Evolutionary conservation across 2,888 invertebrate genomes (phyloP), one percentile per base, ranked within the genome.

Genomic region (Amblyjoppa fuscipennis): DNA sequence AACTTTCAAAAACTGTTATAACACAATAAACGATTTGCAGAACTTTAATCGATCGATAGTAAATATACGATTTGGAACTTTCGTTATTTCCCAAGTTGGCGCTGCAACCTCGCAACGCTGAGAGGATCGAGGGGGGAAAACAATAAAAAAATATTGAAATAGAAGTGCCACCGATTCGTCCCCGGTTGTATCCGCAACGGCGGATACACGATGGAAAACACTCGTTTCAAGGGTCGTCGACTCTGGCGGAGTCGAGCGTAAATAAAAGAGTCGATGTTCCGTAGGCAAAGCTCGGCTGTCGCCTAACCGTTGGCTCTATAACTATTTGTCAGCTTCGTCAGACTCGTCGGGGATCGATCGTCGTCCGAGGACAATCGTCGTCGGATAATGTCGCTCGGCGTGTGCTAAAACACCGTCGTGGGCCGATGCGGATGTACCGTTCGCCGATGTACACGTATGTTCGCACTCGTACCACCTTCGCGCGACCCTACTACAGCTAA

Each of bases 211-310:
- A 34, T 38, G 38, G 56, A 74, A 77, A 78, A 38, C 68, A 83
- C 68, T 83, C 83, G 28, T 69, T 74, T 78, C 69, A 83, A 83
- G 74, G 74, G 83, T 78, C 74, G 78, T 74, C 71, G 78, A 61
- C 74, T 45, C 45, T 73, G 45, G 13, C 16, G 45, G 45, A 49
- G 45, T 71, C 51, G 64, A 53, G n/a, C 41, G 66, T 31, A 49
- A 49, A 83, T 71, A 77, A 77, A 83, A 77, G 71, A 77, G 41
- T 28, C 31, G 51, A 53, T 20, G 64, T n/a, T 68, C 28, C 25
- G 38, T 64, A 64, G 31, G n/a, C 20, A n/a, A 7, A 11, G 41
- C 20, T 41, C 16, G 16, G 66, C 68, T 41, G 6, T 68, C 25
- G 41, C 41, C 20, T 64, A n/a, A 68, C n/a, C 69, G 45, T 49